Conservation (phyloP, 2,888 invertebrate species). For the Eulithis prunata region DNA sequence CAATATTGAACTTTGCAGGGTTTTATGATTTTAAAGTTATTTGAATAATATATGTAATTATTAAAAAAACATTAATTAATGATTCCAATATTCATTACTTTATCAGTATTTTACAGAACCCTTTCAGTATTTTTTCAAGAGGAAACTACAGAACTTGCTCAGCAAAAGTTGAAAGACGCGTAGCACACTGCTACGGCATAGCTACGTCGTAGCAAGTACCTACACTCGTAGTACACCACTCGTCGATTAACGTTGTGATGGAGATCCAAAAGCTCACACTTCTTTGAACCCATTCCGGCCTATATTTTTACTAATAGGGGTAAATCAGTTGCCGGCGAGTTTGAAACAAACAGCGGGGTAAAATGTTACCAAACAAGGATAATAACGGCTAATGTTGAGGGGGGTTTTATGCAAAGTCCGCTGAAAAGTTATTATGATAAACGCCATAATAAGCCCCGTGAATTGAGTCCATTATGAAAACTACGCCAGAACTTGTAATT, state of each 20-base stretch:
- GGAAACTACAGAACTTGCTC: too few species aligned
- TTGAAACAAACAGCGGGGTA: constrained; percentile 6
- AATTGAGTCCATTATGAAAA: constrained; percentile 38
- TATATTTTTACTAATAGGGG: constrained; percentile 5
- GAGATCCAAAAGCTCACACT: too few species aligned
- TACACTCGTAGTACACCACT: background rate
- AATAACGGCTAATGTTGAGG: constrained; percentile 21
- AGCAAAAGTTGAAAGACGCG: background rate
- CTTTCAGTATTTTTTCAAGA: too few species aligned
- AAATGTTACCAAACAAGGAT: constrained; percentile 25
- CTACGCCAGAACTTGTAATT: constrained; percentile 40
- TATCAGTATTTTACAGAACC: too few species aligned
- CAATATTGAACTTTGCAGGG: constrained; percentile 27
- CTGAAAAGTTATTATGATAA: constrained; percentile 37
- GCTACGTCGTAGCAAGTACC: background rate
- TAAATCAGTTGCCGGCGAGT: constrained; percentile 12
- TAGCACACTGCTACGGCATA: constrained; percentile 9
- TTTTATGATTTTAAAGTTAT: background rate
- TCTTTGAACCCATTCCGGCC: background rate
- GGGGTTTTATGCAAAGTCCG: constrained; percentile 32
- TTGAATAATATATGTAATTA: too few species aligned
- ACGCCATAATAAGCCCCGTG: constrained; percentile 35
- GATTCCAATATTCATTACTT: too few species aligned
- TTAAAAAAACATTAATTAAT: too few species aligned
- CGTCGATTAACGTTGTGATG: too few species aligned